phyloP scores from a whole-genome alignment of 1,140 invertebrate species.

The Megalopta genalis region DNA sequence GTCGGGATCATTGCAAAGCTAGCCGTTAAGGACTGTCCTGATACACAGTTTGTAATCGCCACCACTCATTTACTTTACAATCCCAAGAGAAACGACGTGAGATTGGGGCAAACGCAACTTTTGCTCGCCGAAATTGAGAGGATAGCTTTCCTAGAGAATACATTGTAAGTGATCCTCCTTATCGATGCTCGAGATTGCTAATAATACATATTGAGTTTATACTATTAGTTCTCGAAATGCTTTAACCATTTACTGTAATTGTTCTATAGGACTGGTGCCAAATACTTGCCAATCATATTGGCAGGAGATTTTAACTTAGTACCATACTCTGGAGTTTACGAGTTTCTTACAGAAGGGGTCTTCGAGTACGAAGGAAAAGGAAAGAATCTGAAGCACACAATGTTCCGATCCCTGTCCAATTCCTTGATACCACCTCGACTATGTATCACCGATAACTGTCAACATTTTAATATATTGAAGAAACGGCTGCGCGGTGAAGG shows the following conservation, averaged over 20 bases:
- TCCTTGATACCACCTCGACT: constrained; percentile 81
- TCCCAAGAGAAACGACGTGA: constrained; percentile 91
- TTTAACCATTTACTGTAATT: constrained; percentile 13
- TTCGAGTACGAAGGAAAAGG: constrained; percentile 82
- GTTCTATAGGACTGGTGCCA: constrained; percentile 66
- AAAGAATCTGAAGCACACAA: constrained; percentile 64
- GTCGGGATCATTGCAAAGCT: constrained; percentile 91
- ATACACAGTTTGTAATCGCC: constrained; percentile 86
- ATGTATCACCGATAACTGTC: constrained; percentile 85
- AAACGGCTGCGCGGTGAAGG: constrained; percentile 71
- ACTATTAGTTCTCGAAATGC: background rate
- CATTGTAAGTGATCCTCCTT: constrained; percentile 58
- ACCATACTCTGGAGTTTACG: constrained; percentile 86
- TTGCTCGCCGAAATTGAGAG: constrained; percentile 91
- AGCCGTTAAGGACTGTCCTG: constrained; percentile 76
- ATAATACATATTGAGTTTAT: too few species aligned
- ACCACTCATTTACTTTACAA: constrained; percentile 98
- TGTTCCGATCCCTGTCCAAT: constrained; percentile 62
- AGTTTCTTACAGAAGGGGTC: constrained; percentile 85
- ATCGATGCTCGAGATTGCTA: too few species aligned
- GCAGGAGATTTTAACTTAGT: constrained; percentile 95
- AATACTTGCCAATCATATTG: constrained; percentile 89
- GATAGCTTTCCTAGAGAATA: constrained; percentile 83
- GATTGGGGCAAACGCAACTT: constrained; percentile 91
- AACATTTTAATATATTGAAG: constrained; percentile 81